Conservation (phyloP, 2,797 vertebrate species). For the Pangasius sanitwongsei region DNA sequence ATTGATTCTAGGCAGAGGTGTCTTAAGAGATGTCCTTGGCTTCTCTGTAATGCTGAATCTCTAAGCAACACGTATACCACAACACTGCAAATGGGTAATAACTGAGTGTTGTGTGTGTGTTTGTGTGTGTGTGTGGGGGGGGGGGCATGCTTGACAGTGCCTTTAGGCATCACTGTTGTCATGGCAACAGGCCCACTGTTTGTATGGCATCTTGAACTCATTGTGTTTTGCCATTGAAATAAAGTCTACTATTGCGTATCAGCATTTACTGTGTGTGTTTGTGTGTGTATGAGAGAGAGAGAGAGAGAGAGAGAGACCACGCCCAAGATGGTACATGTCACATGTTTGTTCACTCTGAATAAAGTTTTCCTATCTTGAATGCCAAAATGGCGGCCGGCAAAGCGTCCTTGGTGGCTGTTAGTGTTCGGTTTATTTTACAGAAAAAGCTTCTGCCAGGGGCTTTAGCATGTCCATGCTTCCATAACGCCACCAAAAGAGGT, state of each 20-base stretch:
- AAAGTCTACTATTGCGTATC: not conserved
- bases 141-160: conserved; percentile 53
- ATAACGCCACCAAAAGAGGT: conserved; percentile 65
- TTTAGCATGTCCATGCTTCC: conserved; percentile 34
- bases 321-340: not conserved
- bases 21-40: conserved; percentile 7
- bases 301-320: conserved; percentile 8
- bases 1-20: conserved; percentile 14
- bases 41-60: conserved; percentile 12
- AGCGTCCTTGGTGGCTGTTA: conserved; percentile 76
- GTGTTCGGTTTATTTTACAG: conserved; percentile 59
- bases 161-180: conserved; percentile 81
- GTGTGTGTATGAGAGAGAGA: not conserved
- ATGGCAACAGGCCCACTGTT: conserved; percentile 90
- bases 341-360: conserved; percentile 51
- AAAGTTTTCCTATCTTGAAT: conserved; percentile 69
- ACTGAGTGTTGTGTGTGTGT: conserved; percentile 16
- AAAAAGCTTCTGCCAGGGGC: conserved; percentile 49
- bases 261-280: not conserved
- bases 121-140: not conserved
- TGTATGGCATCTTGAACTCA: conserved; percentile 84
- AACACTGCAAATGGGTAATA: conserved; percentile 15
- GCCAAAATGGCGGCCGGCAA: conserved; percentile 84
- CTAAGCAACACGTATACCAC: conserved; percentile 18
- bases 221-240: conserved; percentile 16